Evolutionary conservation across 35 echinoderm and acorn worm species (phyloP), one percentile per base, ranked within the genome.

Genomic region (Diadema setosum): DNA sequence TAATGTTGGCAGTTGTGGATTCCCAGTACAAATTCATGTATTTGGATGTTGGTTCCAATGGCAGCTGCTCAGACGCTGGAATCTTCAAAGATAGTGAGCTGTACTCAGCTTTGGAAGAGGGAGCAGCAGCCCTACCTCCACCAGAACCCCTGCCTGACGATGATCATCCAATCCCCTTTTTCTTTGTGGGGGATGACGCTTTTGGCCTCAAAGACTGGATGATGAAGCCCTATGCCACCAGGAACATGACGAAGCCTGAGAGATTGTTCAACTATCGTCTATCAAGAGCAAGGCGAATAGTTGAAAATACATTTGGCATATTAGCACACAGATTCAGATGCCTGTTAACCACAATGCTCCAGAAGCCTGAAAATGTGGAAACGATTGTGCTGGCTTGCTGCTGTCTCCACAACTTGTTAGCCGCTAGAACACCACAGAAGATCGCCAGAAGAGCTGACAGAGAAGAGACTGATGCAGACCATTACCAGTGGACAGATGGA

Each of bases 231-330:
- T 86, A 86, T 37, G 37, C 25, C 65, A 27, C 3, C 65, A 27
- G 65, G 37, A 32, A 36, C 34, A 24, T 73, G 18, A 73, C 65
- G 12, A 16, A 36, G 17, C 23, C 25, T 31, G 70, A 75, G 39
- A 16, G 70, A 15, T 31, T 37, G 23, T 75, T 75, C 70, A 75
- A 75, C 31, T 8, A 75, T 42, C 70, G 20, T 58, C 26, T 90
- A 39, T 91, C 81, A 33, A 70, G 89, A 46, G 89, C 81, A 44
- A 84, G 81, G 42, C 52, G 82, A 32, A 45, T 84, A 15, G 81
- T 85, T 18, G 89, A 91, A 42, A 91, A 91, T 50, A 44, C 89
- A 20, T 84, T 84, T 34, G 39, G 89, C 40, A 91, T 91, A 33
- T 82, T 91, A 24, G 64, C 82, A 14, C 75, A 84, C 31, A 84